Percentiles rank a stretch among this genome's conserved stretches.
Evolutionary conservation across 1,140 invertebrate species (phyloP).

Genomic region (Bombus superbus): DNA sequence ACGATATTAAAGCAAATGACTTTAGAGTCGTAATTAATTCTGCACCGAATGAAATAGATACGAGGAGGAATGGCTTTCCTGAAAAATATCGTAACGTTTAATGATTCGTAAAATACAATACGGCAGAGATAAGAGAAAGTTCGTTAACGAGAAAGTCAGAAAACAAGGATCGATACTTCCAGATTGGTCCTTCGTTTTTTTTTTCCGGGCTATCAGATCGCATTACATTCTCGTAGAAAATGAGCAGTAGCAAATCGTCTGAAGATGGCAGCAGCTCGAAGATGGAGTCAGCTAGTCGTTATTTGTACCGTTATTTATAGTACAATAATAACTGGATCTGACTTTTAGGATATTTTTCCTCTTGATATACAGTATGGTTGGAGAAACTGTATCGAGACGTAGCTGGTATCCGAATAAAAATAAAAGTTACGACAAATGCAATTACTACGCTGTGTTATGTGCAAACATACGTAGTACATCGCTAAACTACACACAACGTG

Average conservation of each 20-base stretch:
- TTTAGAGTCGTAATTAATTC: too few species aligned
- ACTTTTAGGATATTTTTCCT: background rate
- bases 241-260: background rate
- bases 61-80: too few species aligned
- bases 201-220: background rate
- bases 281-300: background rate
- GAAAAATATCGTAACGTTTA: too few species aligned
- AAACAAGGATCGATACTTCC: constrained; percentile 6
- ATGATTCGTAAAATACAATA: too few species aligned
- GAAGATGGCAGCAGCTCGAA: background rate
- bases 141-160: background rate
- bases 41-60: too few species aligned
- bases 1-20: too few species aligned
- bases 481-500: accelerated
- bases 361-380: background rate
- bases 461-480: too few species aligned
- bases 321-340: background rate
- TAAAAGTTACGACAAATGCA: background rate
- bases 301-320: constrained; percentile 8
- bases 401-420: background rate
- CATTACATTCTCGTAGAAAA: background rate
- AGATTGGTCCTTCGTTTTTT: background rate
- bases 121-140: too few species aligned
- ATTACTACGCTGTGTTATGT: background rate
- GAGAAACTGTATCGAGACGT: background rate